Conservation (phyloP, 2,113 vertebrate species). For the Grantiella picta region DNA sequence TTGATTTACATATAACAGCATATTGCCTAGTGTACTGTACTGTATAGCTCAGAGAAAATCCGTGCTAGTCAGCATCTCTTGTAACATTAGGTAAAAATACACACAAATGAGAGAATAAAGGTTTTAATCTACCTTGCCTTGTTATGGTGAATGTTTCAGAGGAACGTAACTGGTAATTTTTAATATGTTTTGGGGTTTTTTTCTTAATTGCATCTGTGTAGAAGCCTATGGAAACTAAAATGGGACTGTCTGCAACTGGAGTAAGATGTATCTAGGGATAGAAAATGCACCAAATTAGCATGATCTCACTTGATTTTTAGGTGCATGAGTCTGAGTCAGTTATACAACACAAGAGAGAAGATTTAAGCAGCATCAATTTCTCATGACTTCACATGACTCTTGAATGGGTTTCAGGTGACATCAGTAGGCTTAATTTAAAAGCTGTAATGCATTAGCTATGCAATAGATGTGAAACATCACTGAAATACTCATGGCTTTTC, state of each 20-base stretch:
- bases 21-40: background rate
- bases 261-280: background rate
- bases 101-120: background rate
- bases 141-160: background rate
- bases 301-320: background rate
- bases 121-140: background rate
- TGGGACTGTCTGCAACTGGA: background rate
- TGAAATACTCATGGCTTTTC: background rate
- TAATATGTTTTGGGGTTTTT: background rate
- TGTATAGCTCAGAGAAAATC: background rate
- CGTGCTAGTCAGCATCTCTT: background rate
- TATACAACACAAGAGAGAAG: background rate
- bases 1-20: background rate
- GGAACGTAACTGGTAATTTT: background rate
- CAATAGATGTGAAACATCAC: background rate
- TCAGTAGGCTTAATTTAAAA: background rate
- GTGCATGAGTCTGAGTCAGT: background rate
- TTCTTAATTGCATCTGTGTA: background rate
- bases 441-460: background rate
- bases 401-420: background rate
- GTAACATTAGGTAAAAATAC: background rate
- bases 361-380: background rate
- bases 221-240: background rate
- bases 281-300: background rate
- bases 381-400: background rate